Percentiles rank a stretch among this genome's conserved stretches.
These are phyloP conservation scores for Latrodectus geometricus DNA, from an alignment of 1,140 invertebrate genomes.

Conservation along the genomic window DNA sequence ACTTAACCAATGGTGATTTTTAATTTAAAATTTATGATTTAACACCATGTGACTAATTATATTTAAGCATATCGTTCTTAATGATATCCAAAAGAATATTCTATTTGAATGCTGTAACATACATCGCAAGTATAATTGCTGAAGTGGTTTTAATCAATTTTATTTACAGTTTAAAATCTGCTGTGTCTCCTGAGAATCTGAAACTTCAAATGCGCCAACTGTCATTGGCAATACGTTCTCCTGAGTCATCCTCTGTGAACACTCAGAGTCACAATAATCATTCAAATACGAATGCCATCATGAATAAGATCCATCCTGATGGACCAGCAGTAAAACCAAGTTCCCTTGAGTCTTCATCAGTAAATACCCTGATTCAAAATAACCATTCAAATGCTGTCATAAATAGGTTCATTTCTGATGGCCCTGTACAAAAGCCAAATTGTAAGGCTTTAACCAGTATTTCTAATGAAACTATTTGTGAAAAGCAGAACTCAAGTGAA, in stretches of 20 bases:
- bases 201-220: slow-evolving; percentile 27
- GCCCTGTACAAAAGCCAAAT: background rate
- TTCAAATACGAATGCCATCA: background rate
- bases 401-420: slow-evolving; percentile 19
- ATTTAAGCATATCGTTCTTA: too few species aligned
- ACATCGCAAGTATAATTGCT: too few species aligned
- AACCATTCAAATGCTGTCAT: background rate
- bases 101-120: too few species aligned
- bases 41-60: too few species aligned
- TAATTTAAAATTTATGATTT: too few species aligned
- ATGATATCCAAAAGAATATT: too few species aligned
- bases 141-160: too few species aligned
- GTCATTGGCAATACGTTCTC: background rate
- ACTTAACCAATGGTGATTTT: too few species aligned
- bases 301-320: slow-evolving; percentile 16
- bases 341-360: background rate
- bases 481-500: slow-evolving; percentile 27
- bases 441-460: slow-evolving; percentile 28
- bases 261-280: background rate
- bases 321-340: background rate
- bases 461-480: slow-evolving; percentile 10
- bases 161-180: slow-evolving; percentile 37
- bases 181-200: slow-evolving; percentile 34
- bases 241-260: background rate
- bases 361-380: background rate